Base-by-base conservation (phyloP, 2,888 invertebrate species). In the Leptinotarsa juncta region DNA sequence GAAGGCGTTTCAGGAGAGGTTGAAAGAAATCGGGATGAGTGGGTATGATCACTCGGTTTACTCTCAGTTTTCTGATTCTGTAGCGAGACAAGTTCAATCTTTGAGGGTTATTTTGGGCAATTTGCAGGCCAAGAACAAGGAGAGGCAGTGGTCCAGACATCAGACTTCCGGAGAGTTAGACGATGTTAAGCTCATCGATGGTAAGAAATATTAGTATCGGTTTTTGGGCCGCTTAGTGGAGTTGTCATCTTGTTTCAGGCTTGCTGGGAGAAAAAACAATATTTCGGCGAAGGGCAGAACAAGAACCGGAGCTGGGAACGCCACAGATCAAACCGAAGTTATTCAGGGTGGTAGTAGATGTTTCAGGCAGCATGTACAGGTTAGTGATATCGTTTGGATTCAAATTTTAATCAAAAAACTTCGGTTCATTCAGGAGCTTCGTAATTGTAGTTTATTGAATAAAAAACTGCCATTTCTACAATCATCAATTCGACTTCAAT, bases 341-440 rank as follows among this genome's bases (percentile, higher is more conserved):
- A 4, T 89, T 98, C 62, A 91, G 95, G 73, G 89, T 98, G 0
- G 93, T 98, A 0, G 93, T 96, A 0, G 99, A 99, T 88, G 97
- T 98, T 0, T 97, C 97, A 3, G 98, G 98, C 3, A 97, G 97
- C 80, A 98, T 98, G 98, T 98, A 98, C 85, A 92, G 96, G 62
- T 62, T 32, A 3, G 62, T 62, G 26, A 62, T 23, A 32, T 62
- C 4, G 15, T 14, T 42, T 42, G 42, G 7, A 10, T 10, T 32
- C 10, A 0, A 32, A 32, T 26, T 23, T 23, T 23, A 23, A 23
- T 4, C 3, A 23, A 23, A 23, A 26, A 32, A 32, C 32, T 32
- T 1, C 32, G 7, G 32, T 32, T 32, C 32, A 7, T 32, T 7
- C 32, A 32, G 32, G 7, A 7, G 32, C 32, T 42, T 42, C 10